Base-by-base conservation (phyloP, 2,113 vertebrate species). In the Misgurnus anguillicaudatus region DNA sequence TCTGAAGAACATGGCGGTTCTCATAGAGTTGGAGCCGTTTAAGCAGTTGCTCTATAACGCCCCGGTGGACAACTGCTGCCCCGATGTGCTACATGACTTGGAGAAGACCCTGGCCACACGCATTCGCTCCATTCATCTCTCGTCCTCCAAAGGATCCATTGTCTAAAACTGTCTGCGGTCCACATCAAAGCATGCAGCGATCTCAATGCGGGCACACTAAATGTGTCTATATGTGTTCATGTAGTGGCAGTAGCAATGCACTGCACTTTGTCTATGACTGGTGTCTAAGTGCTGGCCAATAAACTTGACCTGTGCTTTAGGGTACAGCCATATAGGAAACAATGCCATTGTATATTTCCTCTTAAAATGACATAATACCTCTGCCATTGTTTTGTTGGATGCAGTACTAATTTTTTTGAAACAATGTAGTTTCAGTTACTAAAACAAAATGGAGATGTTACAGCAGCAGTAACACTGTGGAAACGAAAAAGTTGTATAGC, bases 41-140 rank as follows among this genome's bases (percentile, higher is more conserved):
- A 99, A 98, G 83, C 96, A 97, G 91, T 93, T 99, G 80, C 87
- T 99, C 39, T 99, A 99, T 17, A 95, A 98, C 84, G 90, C 92
- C 16, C 94, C 95, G 0, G 92, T 94, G 0, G 97, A 98, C 7
- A 94, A 93, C 2, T 89, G 95, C 0, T 93, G 93, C 88, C 91
- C 90, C 19, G 94, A 97, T 45, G 93, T 98, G 78, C 92, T 99
- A 38, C 94, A 93, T 72, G 95, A 96, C 90, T 94, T 99, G 86
- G 95, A 99, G 93, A 97, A 94, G 90, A 97, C 96, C 68, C 94
- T 99, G 77, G 95, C 93, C 83, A 87, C 91, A 78, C 93, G 98
- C 84, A 97, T 99, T 90, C 96, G 96, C 85, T 99, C 98, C 75
- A 99, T 99, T 86, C 97, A 98, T 88, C 94, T 99, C 88, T 99